Base-by-base conservation (phyloP, 2,888 invertebrate genomes). In the Torymus tubicola region DNA sequence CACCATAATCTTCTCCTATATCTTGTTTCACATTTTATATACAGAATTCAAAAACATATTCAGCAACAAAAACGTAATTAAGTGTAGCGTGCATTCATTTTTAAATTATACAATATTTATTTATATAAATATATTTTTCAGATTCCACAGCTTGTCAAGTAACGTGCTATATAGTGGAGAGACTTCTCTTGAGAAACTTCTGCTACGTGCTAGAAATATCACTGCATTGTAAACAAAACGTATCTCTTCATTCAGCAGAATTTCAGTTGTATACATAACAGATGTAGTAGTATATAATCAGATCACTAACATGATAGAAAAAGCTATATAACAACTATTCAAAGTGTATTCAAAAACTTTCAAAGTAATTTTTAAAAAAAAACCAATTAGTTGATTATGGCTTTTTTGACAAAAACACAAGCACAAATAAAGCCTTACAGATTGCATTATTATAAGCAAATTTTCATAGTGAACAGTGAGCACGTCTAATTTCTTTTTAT, bases 381-480 rank as follows among this genome's bases (percentile, higher is more conserved):
- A 67, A 21, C 31, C 52, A 64, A 68, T 74, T 52, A 13, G 31
- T 57, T 57, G 5, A 64, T 69, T 50, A 55, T 58, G 57, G 16
- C 67, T 61, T 74, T 68, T 63, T 79, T 70, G 18, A 81, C 67
- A 78, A 76, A 69, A 72, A 78, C 74, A 80, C 58, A 83, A 80
- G 71, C 80, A 82, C 74, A 81, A 75, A 71, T 58, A 81, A 81
- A 82, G 82, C 80, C 55, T 75, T 72, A 67, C 73, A 72, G 16
- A 74, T 75, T 81, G 78, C 75, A 82, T 72, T 78, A 2, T 50
- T 60, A 76, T n/a, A 81, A 81, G 82, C 76, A 69, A 82, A 79
- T 76, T 81, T 74, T 53, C 65, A 55, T 71, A 69, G 78, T 76
- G 75, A 75, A 81, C 42, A 76, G 31, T 71, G 68, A 74, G 57